Conservation (phyloP, 35 echinoderm and acorn worm species). For the Heliocidaris erythrogramma region DNA sequence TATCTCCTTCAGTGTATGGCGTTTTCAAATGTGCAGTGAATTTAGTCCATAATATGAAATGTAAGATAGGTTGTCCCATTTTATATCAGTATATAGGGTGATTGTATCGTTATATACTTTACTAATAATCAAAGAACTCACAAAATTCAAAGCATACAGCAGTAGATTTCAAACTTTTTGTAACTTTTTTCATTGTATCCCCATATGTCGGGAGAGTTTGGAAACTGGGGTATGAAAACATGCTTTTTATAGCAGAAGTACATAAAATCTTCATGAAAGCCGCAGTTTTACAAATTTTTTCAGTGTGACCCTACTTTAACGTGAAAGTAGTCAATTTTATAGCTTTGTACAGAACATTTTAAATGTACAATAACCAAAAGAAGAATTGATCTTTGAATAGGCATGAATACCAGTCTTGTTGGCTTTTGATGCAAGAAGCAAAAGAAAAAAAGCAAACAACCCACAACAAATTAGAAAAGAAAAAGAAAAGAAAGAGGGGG, state of each 20-base stretch:
- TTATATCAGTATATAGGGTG: not conserved
- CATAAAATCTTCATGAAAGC: not conserved
- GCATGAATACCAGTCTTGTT: too few relatives aligned
- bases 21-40: not conserved
- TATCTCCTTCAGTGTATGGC: not conserved
- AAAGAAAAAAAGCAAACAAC: too few relatives aligned
- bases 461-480: not conserved
- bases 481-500: not conserved
- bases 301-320: not conserved
- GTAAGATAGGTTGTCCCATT: not conserved
- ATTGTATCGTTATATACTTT: not conserved
- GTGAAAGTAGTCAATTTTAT: not conserved
- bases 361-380: not conserved
- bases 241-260: not conserved
- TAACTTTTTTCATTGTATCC: not conserved
- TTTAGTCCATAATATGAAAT: conserved; percentile 3
- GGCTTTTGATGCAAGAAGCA: not conserved
- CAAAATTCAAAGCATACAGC: not conserved
- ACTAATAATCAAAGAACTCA: not conserved
- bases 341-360: not conserved
- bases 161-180: not conserved
- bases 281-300: not conserved
- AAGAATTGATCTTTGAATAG: not conserved
- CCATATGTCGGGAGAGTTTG: not conserved
- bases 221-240: not conserved